Conservation (phyloP, 2,797 vertebrate species). For the Acanthurus leucopareius region DNA sequence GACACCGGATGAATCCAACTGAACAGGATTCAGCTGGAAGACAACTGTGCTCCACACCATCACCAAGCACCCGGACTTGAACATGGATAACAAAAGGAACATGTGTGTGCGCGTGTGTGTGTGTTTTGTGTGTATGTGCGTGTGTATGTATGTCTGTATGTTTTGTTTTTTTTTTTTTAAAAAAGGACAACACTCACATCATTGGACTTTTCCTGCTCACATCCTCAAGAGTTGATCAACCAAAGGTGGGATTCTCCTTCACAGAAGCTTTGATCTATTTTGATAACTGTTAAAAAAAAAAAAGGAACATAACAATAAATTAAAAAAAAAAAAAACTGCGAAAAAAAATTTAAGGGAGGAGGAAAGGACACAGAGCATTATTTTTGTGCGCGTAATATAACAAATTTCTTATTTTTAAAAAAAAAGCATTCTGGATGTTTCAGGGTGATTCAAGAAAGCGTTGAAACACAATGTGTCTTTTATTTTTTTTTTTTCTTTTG, state of each 20-base stretch:
- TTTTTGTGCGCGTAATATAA: conserved; percentile 85
- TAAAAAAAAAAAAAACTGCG: conserved; percentile 56
- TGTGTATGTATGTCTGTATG: conserved; percentile 10
- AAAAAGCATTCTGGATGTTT: conserved; percentile 81
- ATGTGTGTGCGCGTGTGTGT: conserved; percentile 42
- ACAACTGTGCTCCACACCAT: conserved; percentile 67
- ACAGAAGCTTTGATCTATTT: conserved; percentile 87
- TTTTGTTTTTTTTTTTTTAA: conserved; percentile 57
- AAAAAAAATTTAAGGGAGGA: conserved; percentile 54
- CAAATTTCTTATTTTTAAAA: conserved; percentile 81
- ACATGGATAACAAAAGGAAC: conserved; percentile 84
- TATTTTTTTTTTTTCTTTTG: conserved; percentile 71
- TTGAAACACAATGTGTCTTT: conserved; percentile 86
- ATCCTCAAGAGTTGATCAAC: conserved; percentile 80
- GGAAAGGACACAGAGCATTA: conserved; percentile 82
- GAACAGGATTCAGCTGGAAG: conserved; percentile 71
- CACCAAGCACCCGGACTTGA: conserved; percentile 77
- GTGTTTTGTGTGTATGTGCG: conserved; percentile 5
- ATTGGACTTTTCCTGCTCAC: conserved; percentile 75
- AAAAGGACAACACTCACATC: conserved; percentile 73
- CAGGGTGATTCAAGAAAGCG: conserved; percentile 82
- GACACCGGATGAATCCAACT: conserved; percentile 67
- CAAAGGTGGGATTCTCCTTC: conserved; percentile 83
- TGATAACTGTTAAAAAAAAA: conserved; percentile 78
- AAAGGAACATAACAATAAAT: conserved; percentile 60